Base-by-base conservation (phyloP, 1,140 invertebrate genomes). In the Mesaphorura yosii region DNA sequence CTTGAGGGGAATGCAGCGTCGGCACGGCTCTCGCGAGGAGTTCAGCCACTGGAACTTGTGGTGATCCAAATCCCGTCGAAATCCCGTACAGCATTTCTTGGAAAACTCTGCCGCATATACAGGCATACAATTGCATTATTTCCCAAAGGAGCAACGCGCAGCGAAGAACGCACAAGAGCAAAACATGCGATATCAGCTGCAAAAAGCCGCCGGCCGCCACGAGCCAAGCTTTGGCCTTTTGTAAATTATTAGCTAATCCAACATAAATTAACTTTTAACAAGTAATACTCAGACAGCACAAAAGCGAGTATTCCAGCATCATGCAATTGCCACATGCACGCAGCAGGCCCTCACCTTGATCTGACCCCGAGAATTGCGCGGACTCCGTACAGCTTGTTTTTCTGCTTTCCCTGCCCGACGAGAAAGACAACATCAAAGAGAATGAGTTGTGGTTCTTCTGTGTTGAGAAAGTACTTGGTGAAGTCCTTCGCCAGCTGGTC, bases 31-130 rank as follows among this genome's bases (percentile, higher is more conserved):
- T 76, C 0, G 86, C 83, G 41, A 90, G 71, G 42, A 91, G 71
- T 68, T 92, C 86, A 0, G 86, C 87, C 2, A 90, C 86, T 1
- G 87, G 88, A 51, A 89, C 86, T 75, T 89, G 87, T 1, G 86
- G 88, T 47, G 86, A 89, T n/a, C 88, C 87, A 66, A 91, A 91
- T 34, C 87, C 87, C 0, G 88, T 86, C 65, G 88, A 86, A 62
- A 93, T 92, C 53, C 89, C 89, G 67, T 93, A 93, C 19, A 94
- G 70, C 88, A 94, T 92, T 73, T 94, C 88, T 75, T 93, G 83
- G 66, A 88, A 88, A 15, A 83, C 81, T 60, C 79, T 78, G 61
- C 25, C 64, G 20, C 14, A 46, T 15, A 23, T n/a, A n/a, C n/a
- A n/a, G n/a, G n/a, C n/a, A n/a, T n/a, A n/a, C n/a, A n/a, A n/a